phyloP scores from a whole-genome alignment of 2,113 vertebrate species.

The Regulus satrapa region DNA sequence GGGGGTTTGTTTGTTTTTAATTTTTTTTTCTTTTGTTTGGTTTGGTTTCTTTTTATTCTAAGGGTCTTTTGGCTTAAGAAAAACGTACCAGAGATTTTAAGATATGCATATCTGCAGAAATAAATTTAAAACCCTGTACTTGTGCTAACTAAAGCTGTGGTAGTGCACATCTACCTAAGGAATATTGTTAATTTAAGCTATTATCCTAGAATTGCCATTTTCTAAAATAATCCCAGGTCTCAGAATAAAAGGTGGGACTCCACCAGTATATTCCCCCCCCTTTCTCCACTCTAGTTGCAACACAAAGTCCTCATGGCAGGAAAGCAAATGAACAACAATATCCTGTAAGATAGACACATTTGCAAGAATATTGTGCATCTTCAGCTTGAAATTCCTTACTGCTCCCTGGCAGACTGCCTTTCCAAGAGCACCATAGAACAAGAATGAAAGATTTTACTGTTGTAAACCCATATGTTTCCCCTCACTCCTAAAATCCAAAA shows the following conservation, averaged over 20 bases:
- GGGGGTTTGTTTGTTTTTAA: neutral
- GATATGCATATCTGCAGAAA: neutral
- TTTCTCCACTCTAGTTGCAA: neutral
- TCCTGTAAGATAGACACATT: neutral
- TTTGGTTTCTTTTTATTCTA: neutral
- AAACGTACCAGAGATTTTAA: neutral
- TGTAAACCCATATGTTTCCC: neutral
- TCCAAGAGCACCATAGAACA: neutral
- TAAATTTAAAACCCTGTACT: neutral
- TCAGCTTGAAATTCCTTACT: neutral
- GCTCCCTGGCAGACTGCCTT: neutral
- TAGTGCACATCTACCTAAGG: neutral
- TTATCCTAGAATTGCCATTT: neutral
- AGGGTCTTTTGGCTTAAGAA: neutral
- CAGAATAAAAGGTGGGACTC: neutral
- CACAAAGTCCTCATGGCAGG: neutral
- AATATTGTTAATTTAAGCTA: neutral
- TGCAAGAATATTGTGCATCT: neutral
- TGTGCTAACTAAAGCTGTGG: neutral
- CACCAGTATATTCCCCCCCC: neutral
- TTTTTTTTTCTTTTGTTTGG: neutral
- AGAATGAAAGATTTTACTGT: neutral
- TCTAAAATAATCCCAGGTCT: neutral
- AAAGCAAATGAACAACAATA: neutral
- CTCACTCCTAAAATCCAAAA: neutral